Evolutionary conservation across 2,888 invertebrate genomes (phyloP).

Genomic region (Spatulosminthurus flaviceps): DNA sequence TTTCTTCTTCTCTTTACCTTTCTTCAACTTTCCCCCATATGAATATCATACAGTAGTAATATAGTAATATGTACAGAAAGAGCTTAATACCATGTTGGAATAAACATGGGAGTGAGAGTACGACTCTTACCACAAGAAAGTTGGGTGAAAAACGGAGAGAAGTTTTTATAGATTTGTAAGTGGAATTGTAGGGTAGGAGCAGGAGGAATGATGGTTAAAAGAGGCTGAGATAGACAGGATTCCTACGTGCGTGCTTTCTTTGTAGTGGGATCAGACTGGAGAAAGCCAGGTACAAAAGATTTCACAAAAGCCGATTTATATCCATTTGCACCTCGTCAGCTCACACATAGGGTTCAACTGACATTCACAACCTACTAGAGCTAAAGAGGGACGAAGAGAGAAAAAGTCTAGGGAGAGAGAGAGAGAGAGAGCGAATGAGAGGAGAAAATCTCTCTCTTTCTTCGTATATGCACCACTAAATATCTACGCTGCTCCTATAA

Average conservation of each 20-base stretch:
- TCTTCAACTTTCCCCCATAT: neutral
- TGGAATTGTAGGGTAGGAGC: neutral
- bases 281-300: conserved; percentile 41
- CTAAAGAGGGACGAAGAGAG: neutral
- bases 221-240: conserved; percentile 32
- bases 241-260: conserved; percentile 37
- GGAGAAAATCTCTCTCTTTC: too few relatives aligned
- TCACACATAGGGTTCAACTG: neutral
- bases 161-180: neutral
- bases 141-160: neutral
- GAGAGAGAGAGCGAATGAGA: too few relatives aligned
- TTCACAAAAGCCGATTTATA: conserved; percentile 39
- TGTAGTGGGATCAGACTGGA: conserved; percentile 29
- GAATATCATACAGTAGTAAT: too few relatives aligned
- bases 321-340: conserved; percentile 41
- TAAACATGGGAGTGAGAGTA: neutral
- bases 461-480: too few relatives aligned
- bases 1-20: neutral
- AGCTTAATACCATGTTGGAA: too few relatives aligned
- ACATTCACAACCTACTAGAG: neutral
- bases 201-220: conserved; percentile 33
- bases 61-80: too few relatives aligned
- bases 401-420: too few relatives aligned
- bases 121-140: neutral
- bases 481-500: too few relatives aligned